Base-by-base conservation (phyloP, 2,797 vertebrate genomes). In the Sebastiscus tertius region DNA sequence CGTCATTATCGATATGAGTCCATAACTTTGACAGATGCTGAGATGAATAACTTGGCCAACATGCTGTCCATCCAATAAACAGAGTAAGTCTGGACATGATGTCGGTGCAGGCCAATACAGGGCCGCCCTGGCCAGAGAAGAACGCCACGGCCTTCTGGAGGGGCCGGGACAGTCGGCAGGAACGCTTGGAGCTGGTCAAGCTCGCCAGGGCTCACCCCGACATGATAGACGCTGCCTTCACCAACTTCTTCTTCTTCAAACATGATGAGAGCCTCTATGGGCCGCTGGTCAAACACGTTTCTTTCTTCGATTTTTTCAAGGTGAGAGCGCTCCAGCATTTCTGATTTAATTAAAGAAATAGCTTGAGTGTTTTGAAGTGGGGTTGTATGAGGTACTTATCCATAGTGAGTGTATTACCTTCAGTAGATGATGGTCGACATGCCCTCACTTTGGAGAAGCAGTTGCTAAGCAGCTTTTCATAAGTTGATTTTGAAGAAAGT, bases 301-400 rank as follows among this genome's bases (percentile, higher is more conserved):
- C 98, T 0, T 99, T 99, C 95, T 99, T 99, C 82, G 97, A 99
- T 93, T 99, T 99, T 91, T 99, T 99, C 90, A 99, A 99, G 97
- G 99, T 99, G 89, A 85, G 82, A 3, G 11, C n/a, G 13, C n/a
- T 24, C 4, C 6, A 18, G 20, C 22, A 7, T 46, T 24, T 59
- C 5, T 36, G 1, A 54, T 59, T 27, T 7, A 1, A 18, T 6
- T 56, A 26, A 49, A 18, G 6, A 8, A 18, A 49, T 49, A 49
- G 18, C 14, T 49, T 1, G 0, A 0, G 0, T 49, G 16, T 49
- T 49, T 49, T 49, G 46, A 49, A 49, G 14, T 42, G 39, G 14
- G 13, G 39, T 42, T 42, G 5, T 42, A 42, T 42, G 39, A 42
- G 39, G 39, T 42, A 16, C 39, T 16, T 42, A 42, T 42, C 39